Base-by-base conservation (phyloP, 2,797 vertebrate species). In the Micrastur ruficollis region DNA sequence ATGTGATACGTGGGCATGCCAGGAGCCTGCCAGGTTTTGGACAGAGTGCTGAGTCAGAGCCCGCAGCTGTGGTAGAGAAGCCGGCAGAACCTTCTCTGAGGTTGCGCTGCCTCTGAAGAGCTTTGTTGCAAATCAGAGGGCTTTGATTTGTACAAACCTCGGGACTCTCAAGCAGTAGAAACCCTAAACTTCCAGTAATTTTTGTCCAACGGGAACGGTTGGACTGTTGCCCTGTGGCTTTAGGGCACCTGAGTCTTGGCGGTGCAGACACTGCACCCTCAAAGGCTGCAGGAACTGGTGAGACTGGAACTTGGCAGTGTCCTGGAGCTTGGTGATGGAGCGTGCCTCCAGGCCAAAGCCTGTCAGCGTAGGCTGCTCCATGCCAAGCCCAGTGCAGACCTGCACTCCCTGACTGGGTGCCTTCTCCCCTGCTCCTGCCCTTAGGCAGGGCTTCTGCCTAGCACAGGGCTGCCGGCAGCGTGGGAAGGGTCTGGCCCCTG, bases 11-110 rank as follows among this genome's bases (percentile, higher is more conserved):
- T 0, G 1, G 36, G 82, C 46, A 22, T 31, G 44, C n/a, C 0
- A 0, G 46, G 79, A 94, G 49, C 79, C 65, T 81, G 89, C 44
- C 91, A n/a, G 70, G 12, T 22, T 91, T 79, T 31, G 91, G 80
- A 11, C 18, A 42, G 49, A 53, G 50, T 8, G 65, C 91, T 78
- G 89, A 95, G 92, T 92, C 91, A 86, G 86, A 93, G 75, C 74
- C 80, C 31, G 0, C 59, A 86, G 81, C 83, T 79, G 85, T 11
- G 61, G 82, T 11, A 55, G 27, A 22, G 58, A 88, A 85, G 62
- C 23, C 9, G 1, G 85, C 55, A 86, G 55, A 59, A 68, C 70
- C 83, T 92, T 66, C 76, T 82, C 63, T 0, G 11, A 63, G 32
- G 11, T 42, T 5, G 1, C 31, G 76, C 56, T 1, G 9, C 62